Base-by-base conservation (phyloP, 92 coral and sea anemone species). In the Hydrozoanthus gracilis region DNA sequence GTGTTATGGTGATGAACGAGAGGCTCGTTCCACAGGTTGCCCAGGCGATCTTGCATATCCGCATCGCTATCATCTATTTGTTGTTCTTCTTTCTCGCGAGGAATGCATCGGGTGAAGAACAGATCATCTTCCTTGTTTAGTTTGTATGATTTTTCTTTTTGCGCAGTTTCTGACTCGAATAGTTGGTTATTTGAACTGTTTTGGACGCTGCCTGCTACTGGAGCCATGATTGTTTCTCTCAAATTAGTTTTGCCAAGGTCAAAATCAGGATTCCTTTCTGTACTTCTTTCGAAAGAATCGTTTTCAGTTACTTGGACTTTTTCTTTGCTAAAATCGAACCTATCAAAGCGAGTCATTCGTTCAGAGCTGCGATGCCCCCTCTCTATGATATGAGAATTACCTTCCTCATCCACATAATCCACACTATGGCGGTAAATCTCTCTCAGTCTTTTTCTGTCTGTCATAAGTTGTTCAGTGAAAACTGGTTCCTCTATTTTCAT, bases 401-500 rank as follows among this genome's bases (percentile, higher is more conserved):
- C 72, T 18, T 70, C 6, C 10, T 10, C 66, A 8, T 48, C 87
- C 0, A 56, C 67, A 39, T 7, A 83, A 18, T 71, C 77, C 56
- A 64, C 47, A 10, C 62, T 39, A 7, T 48, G 76, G 61, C 68
- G 87, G 52, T 70, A 83, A 83, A 83, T 83, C n/a, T 83, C 78
- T 66, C 44, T 7, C 2, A 83, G 44, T 47, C 35, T 44, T 6
- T 35, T 71, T 39, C 79, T 74, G 18, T 49, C 45, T 3, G 56
- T 54, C 27, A 60, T 76, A 12, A 27, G 76, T 39, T 86, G 79
- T 48, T 78, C 73, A 1, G 86, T 80, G 46, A 85, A 50, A 46
- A 55, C 82, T 7, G 98, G 98, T 17, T 89, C 86, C 12, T 94
- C 95, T 7, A 94, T 90, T 66, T 84, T 87, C 98, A 94, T 91